A percentile compares a stretch with the other conserved stretches of the same genome.
Evolutionary conservation across 1,140 invertebrate species (phyloP).

Genomic region (Drosophila sturtevanti): DNA sequence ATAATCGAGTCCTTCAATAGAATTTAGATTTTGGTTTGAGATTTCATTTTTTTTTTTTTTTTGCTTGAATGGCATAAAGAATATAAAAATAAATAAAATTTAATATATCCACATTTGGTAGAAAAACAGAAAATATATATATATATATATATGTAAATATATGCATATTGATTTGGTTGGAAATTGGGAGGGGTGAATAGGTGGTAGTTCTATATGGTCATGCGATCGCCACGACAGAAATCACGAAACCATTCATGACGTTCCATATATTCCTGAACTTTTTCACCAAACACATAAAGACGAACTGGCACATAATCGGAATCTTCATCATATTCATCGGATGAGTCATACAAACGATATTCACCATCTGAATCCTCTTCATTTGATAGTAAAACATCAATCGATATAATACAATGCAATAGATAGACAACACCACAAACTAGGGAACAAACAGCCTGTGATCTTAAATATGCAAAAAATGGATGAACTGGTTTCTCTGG

Average conservation of each 20-base stretch:
- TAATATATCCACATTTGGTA: no score
- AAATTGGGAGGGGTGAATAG: no score
- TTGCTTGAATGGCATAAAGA: no score
- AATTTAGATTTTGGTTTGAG: no score
- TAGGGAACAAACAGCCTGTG: slow-evolving; percentile 32
- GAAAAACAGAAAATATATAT: no score
- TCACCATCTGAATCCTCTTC: neutral
- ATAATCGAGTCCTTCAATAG: no score
- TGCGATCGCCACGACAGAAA: slow-evolving; percentile 11
- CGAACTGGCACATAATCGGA: slow-evolving; percentile 41
- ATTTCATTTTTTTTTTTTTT: no score
- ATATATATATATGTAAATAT: neutral
- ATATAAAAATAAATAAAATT: no score
- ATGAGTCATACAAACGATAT: neutral
- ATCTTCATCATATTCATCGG: neutral
- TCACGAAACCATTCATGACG: slow-evolving; percentile 38
- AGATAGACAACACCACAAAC: slow-evolving; percentile 30
- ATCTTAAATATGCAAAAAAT: slow-evolving; percentile 25
- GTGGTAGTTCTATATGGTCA: neutral
- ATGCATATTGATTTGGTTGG: neutral
- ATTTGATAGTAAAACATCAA: slow-evolving; percentile 49
- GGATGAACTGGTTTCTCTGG: slow-evolving; percentile 37
- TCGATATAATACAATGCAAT: slow-evolving; percentile 41
- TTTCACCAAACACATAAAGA: slow-evolving; percentile 35
- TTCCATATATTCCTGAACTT: slow-evolving; percentile 20